These are phyloP conservation scores for Drosophila tripunctata DNA, from an alignment of 2,888 invertebrate species.

Conservation along the genomic window DNA sequence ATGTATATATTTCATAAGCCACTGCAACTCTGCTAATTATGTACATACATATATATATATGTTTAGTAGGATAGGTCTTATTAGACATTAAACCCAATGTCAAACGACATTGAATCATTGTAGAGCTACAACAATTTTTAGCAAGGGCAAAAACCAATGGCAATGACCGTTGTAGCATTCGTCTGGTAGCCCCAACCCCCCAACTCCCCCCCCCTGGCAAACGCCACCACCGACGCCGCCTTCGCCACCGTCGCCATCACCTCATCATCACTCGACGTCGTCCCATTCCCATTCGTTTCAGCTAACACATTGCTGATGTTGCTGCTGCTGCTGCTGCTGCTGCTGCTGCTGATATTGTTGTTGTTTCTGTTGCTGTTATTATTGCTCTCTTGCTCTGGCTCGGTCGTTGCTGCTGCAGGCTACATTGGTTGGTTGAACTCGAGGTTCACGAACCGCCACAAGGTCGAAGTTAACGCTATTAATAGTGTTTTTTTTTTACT, in stretches of 20 bases:
- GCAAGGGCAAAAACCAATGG: conserved; percentile 56
- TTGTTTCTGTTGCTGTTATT: conserved; percentile 16
- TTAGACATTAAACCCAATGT: conserved; percentile 56
- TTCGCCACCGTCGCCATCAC: not conserved
- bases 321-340: conserved; percentile 3
- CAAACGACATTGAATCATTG: conserved; percentile 60
- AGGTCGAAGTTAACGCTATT: conserved; percentile 78
- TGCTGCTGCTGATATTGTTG: conserved; percentile 8
- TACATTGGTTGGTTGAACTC: conserved; percentile 70
- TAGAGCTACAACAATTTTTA: conserved; percentile 40
- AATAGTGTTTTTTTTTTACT: conserved; percentile 74
- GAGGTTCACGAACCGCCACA: conserved; percentile 75
- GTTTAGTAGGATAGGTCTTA: conserved; percentile 25
- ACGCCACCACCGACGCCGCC: not conserved
- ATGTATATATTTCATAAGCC: not conserved
- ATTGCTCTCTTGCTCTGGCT: conserved; percentile 33
- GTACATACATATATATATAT: no score
- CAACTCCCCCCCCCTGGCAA: not conserved
- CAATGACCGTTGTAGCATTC: conserved; percentile 72
- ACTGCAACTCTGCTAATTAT: not conserved
- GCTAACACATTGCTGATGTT: conserved; percentile 53
- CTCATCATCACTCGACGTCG: conserved; percentile 17
- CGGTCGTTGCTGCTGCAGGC: conserved; percentile 50
- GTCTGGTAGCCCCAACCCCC: conserved; percentile 44
- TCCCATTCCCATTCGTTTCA: conserved; percentile 57